A percentile compares a stretch with the other conserved stretches of the same genome.
phyloP scores from a whole-genome alignment of 2,797 vertebrate genomes.

The Rhadinocentrus ornatus region DNA sequence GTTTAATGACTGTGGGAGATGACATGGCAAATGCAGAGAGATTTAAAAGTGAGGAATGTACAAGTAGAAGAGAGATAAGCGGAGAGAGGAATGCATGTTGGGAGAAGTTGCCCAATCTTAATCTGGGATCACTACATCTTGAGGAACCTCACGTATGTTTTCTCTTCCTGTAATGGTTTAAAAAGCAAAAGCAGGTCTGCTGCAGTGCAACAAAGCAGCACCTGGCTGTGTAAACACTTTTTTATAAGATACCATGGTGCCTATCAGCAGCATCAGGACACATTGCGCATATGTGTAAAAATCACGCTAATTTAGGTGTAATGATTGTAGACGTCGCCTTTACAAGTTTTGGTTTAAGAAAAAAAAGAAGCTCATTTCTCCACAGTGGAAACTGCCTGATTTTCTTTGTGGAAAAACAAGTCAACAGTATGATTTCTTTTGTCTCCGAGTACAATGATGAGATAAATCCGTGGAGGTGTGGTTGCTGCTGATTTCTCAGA shows the following conservation, averaged over 20 bases:
- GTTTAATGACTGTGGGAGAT: slow-evolving; percentile 18
- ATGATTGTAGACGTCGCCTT: not conserved
- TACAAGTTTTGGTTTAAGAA: slow-evolving; percentile 1
- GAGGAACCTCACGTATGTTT: slow-evolving; percentile 30
- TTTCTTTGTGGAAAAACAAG: slow-evolving; percentile 12
- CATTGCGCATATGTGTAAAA: not conserved
- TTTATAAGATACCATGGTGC: not conserved
- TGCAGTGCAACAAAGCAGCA: slow-evolving; percentile 19
- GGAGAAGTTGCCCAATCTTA: slow-evolving; percentile 60
- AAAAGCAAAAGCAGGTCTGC: slow-evolving; percentile 15
- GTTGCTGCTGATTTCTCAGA: not conserved
- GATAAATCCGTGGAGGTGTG: slow-evolving; percentile 3
- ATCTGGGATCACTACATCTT: slow-evolving; percentile 59
- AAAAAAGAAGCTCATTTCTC: slow-evolving; percentile 17
- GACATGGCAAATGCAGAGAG: slow-evolving; percentile 20
- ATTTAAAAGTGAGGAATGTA: slow-evolving; percentile 49
- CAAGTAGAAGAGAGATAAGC: slow-evolving; percentile 44
- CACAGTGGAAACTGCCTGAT: slow-evolving; percentile 22
- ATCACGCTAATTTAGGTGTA: not conserved
- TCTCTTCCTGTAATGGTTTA: slow-evolving; percentile 41
- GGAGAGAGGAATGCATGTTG: slow-evolving; percentile 58
- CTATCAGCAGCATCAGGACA: not conserved
- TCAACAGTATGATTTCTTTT: not conserved
- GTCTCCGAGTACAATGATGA: slow-evolving; percentile 1
- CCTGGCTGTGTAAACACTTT: slow-evolving; percentile 4